Percentiles rank a stretch among this genome's conserved stretches.
These are phyloP conservation scores for Drosophila watanabei DNA, from an alignment of 1,140 invertebrate genomes.

Conservation along the genomic window DNA sequence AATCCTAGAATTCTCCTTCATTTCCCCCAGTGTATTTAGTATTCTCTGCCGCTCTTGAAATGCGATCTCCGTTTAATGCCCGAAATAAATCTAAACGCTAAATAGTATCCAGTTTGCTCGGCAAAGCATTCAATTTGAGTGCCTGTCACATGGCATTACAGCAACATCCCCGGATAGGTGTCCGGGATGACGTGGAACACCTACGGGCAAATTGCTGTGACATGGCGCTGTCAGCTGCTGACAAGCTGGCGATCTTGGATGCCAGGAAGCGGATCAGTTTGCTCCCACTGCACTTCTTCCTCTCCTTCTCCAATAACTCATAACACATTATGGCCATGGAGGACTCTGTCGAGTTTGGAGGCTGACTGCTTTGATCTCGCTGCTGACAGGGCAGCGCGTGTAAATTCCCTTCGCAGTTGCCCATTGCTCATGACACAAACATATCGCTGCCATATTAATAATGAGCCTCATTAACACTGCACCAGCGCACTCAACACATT, in stretches of 20 bases:
- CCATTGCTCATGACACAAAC: constrained; percentile 73
- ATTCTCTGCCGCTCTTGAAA: constrained; percentile 51
- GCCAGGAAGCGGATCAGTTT: constrained; percentile 74
- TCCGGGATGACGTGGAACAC: constrained; percentile 47
- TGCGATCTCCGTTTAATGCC: constrained; percentile 77
- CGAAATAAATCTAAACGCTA: constrained; percentile 79
- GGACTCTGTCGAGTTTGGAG: constrained; percentile 25
- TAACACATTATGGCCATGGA: constrained; percentile 76
- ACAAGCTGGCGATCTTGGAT: constrained; percentile 59
- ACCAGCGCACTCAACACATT: constrained; percentile 67
- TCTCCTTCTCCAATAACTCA: constrained; percentile 64
- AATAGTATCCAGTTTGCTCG: constrained; percentile 62
- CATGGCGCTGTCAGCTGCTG: constrained; percentile 82
- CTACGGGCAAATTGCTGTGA: constrained; percentile 81
- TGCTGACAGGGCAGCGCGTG: constrained; percentile 64
- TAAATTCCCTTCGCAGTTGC: constrained; percentile 58
- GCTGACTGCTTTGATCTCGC: constrained; percentile 69
- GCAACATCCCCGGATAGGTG: constrained; percentile 52
- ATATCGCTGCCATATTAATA: constrained; percentile 81
- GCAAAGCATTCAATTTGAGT: constrained; percentile 72
- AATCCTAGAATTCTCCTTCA: neutral
- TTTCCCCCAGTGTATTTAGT: constrained; percentile 16
- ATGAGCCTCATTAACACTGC: constrained; percentile 81
- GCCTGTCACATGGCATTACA: constrained; percentile 62
- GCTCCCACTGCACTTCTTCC: constrained; percentile 27